phyloP scores from a whole-genome alignment of 2,113 vertebrate genomes.

The Dicaeum eximium region DNA sequence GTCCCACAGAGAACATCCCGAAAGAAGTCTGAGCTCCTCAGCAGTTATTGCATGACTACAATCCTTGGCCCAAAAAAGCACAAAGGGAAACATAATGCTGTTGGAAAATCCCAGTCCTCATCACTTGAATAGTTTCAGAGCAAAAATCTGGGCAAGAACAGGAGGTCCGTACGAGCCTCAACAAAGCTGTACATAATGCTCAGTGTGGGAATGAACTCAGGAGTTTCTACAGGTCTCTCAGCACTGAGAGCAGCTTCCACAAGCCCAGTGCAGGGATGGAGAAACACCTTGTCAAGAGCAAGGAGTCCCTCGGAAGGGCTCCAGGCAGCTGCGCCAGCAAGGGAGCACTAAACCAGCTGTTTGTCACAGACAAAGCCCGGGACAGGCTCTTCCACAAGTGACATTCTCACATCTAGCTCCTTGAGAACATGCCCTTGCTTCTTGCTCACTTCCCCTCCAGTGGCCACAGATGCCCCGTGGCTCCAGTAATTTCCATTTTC shows the following conservation, averaged over 20 bases:
- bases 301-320: background rate
- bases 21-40: background rate
- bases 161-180: background rate
- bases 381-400: background rate
- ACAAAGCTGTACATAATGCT: background rate
- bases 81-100: background rate
- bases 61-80: background rate
- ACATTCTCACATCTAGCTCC: background rate
- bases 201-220: background rate
- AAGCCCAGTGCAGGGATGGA: background rate
- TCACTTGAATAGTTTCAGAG: background rate
- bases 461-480: background rate
- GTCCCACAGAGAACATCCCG: background rate
- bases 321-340: background rate
- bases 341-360: background rate
- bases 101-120: background rate
- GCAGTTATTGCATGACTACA: background rate
- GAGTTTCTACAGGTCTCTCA: background rate
- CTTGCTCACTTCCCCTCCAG: background rate
- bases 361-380: background rate
- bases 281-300: background rate
- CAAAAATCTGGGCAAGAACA: background rate
- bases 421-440: rapidly evolving
- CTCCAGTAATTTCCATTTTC: background rate
- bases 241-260: background rate